These are phyloP conservation scores for Thunnus maccoyii DNA, from an alignment of 2,113 vertebrate genomes.

Conservation along the genomic window DNA sequence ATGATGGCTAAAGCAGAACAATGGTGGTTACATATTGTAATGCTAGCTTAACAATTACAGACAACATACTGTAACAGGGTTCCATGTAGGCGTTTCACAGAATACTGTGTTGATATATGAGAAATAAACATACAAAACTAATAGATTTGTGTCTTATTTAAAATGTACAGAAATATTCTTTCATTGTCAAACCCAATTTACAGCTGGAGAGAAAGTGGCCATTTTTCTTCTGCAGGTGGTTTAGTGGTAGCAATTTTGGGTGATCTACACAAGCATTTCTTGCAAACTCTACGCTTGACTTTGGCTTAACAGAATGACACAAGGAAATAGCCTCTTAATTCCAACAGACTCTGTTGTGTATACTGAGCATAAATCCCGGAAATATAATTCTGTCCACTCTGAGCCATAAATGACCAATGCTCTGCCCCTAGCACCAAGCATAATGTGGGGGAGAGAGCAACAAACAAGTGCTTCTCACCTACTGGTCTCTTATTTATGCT, in stretches of 20 bases:
- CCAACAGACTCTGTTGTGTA: not conserved
- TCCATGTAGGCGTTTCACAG: not conserved
- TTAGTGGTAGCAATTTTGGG: not conserved
- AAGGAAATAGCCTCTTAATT: constrained; percentile 6
- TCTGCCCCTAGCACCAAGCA: not conserved
- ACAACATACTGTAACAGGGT: not conserved
- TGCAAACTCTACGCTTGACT: not conserved
- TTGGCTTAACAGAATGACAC: not conserved
- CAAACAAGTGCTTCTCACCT: not conserved
- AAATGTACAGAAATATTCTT: not conserved
- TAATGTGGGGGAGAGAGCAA: not conserved
- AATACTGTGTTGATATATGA: not conserved
- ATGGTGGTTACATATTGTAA: not conserved
- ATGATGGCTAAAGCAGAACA: constrained; percentile 14
- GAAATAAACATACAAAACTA: not conserved
- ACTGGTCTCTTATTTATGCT: not conserved
- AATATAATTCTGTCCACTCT: not conserved
- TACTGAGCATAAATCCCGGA: not conserved
- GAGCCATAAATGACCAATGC: not conserved
- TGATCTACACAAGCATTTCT: not conserved
- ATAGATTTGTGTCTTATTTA: not conserved
- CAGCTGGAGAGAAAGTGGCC: not conserved
- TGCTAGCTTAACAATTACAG: constrained; percentile 14
- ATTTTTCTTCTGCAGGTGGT: not conserved
- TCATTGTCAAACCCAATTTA: not conserved